Percentiles rank a stretch among this genome's conserved stretches.
These are phyloP conservation scores for Zosterops pallidus DNA, from an alignment of 2,113 vertebrate genomes.

Conservation along the genomic window DNA sequence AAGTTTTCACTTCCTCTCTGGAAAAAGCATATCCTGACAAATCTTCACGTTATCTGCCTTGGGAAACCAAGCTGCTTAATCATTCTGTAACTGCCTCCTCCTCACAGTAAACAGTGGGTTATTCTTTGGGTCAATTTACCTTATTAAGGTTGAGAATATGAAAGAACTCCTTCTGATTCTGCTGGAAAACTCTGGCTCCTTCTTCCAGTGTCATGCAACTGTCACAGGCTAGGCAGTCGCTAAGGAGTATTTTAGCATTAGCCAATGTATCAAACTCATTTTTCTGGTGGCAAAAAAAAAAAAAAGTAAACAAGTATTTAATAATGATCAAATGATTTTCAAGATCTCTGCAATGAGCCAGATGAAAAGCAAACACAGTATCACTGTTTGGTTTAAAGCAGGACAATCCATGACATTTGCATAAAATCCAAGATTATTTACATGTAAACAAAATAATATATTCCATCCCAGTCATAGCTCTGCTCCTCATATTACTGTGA, in stretches of 20 bases:
- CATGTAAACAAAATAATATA: not conserved
- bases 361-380: not conserved
- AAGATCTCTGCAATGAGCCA: not conserved
- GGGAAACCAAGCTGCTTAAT: constrained; percentile 6
- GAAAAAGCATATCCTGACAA: not conserved
- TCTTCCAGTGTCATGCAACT: constrained; percentile 89
- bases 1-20: not conserved
- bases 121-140: constrained; percentile 70
- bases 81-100: not conserved
- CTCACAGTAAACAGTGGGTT: not conserved
- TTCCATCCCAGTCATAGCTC: not conserved
- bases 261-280: constrained; percentile 76
- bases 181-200: constrained; percentile 84
- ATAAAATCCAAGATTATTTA: not conserved
- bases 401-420: not conserved
- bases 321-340: not conserved
- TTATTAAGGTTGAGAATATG: constrained; percentile 87
- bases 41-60: not conserved
- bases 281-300: constrained; percentile 59
- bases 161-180: constrained; percentile 86
- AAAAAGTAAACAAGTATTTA: not conserved
- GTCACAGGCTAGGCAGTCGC: constrained; percentile 91
- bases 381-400: not conserved
- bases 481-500: not conserved
- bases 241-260: constrained; percentile 84